Evolutionary conservation across 2,797 vertebrate species (phyloP).

Genomic region (Pangasius djambal): DNA sequence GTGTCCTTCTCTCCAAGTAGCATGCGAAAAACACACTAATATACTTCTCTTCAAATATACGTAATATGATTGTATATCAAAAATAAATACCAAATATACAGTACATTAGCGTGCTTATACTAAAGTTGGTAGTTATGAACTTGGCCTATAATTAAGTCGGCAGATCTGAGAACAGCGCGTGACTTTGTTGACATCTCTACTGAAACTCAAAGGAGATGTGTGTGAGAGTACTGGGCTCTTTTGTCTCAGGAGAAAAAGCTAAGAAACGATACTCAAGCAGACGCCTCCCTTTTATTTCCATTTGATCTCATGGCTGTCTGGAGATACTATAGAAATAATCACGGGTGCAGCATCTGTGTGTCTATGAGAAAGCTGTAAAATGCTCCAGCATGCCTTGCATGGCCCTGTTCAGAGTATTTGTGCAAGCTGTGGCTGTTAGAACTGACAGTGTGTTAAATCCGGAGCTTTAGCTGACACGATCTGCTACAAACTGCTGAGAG

Average conservation of each 20-base stretch:
- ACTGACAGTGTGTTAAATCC: conserved; percentile 24
- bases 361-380: not conserved
- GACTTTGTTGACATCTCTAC: not conserved
- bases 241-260: not conserved
- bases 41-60: not conserved
- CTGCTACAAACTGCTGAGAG: conserved; percentile 7
- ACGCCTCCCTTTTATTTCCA: not conserved
- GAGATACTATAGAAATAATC: not conserved
- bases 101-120: not conserved
- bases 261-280: not conserved
- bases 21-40: not conserved
- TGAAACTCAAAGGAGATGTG: not conserved
- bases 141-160: not conserved
- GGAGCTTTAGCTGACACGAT: conserved; percentile 23
- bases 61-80: not conserved
- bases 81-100: not conserved
- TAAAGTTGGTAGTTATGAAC: not conserved
- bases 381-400: not conserved
- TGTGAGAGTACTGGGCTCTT: not conserved
- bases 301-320: not conserved
- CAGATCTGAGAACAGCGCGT: not conserved
- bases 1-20: not conserved
- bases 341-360: not conserved
- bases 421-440: not conserved
- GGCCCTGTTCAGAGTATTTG: not conserved